Evolutionary conservation across 2,113 vertebrate genomes (phyloP).

Genomic region (Pseudopipra pipra): DNA sequence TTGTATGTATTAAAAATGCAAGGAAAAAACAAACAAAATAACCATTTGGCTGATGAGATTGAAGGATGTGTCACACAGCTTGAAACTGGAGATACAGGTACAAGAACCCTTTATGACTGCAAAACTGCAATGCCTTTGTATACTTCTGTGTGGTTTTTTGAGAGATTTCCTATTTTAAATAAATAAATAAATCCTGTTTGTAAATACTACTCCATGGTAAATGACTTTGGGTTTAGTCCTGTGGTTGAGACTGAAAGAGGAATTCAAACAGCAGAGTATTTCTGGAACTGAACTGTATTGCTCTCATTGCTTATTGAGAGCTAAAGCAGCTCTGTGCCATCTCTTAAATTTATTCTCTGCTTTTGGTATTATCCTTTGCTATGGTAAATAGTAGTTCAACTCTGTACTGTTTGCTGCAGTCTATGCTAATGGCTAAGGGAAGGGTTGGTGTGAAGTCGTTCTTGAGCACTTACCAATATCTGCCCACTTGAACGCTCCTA

Average conservation of each 20-base stretch:
- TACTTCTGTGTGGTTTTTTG: neutral
- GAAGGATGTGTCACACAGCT: neutral
- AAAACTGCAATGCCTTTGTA: neutral
- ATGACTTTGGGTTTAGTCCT: neutral
- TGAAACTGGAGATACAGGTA: neutral
- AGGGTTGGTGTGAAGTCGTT: neutral
- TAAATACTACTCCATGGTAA: neutral
- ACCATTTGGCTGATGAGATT: neutral
- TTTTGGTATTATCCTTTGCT: neutral
- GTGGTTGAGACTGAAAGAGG: neutral
- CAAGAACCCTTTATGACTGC: neutral
- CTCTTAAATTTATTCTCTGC: neutral
- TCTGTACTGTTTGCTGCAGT: neutral
- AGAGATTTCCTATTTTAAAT: neutral
- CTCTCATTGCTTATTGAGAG: neutral
- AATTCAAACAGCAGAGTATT: neutral
- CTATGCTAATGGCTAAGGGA: neutral
- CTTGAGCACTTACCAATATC: neutral
- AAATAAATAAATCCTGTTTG: neutral
- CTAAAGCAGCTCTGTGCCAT: neutral
- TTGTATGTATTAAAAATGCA: constrained; percentile 13
- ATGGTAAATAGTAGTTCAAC: neutral
- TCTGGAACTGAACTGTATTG: neutral
- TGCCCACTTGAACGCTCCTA: neutral
- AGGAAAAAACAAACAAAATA: neutral